phyloP scores from a whole-genome alignment of 2,113 vertebrate species.

The Benitochromis conjunctus region DNA sequence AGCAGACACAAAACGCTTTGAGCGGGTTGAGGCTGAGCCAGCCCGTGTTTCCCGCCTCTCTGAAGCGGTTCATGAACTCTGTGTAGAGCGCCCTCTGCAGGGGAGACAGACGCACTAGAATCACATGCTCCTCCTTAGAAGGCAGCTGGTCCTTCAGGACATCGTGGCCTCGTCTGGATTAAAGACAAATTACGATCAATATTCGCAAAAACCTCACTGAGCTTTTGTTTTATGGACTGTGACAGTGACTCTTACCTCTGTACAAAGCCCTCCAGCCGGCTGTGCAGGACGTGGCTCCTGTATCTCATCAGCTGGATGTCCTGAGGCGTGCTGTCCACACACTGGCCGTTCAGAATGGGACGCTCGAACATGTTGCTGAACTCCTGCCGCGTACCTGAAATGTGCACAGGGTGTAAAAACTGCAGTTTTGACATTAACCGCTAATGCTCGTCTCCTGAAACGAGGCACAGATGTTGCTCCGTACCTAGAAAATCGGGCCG shows the following conservation, averaged over 20 bases:
- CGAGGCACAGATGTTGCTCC: not conserved
- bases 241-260: slow-evolving; percentile 83
- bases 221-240: not conserved
- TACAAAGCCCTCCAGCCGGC: slow-evolving; percentile 95
- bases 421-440: not conserved
- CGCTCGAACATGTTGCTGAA: slow-evolving; percentile 99
- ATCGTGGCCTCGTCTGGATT: slow-evolving; percentile 85
- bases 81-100: slow-evolving; percentile 92
- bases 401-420: not conserved
- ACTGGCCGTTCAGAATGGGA: slow-evolving; percentile 97
- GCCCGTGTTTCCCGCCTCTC: slow-evolving; percentile 89
- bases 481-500: slow-evolving; percentile 89
- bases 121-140: slow-evolving; percentile 90
- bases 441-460: not conserved
- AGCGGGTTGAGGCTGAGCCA: slow-evolving; percentile 95
- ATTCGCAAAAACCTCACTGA: not conserved
- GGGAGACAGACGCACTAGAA: slow-evolving; percentile 89
- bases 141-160: slow-evolving; percentile 91
- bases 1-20: slow-evolving; percentile 95
- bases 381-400: slow-evolving; percentile 86
- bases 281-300: slow-evolving; percentile 96
- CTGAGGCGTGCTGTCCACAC: slow-evolving; percentile 94
- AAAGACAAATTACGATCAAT: not conserved
- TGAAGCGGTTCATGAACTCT: slow-evolving; percentile 94
- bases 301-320: slow-evolving; percentile 95